Percentiles rank a stretch among this genome's conserved stretches.
These are phyloP conservation scores for Ectemnius continuus DNA, from an alignment of 2,888 invertebrate genomes.

Conservation along the genomic window DNA sequence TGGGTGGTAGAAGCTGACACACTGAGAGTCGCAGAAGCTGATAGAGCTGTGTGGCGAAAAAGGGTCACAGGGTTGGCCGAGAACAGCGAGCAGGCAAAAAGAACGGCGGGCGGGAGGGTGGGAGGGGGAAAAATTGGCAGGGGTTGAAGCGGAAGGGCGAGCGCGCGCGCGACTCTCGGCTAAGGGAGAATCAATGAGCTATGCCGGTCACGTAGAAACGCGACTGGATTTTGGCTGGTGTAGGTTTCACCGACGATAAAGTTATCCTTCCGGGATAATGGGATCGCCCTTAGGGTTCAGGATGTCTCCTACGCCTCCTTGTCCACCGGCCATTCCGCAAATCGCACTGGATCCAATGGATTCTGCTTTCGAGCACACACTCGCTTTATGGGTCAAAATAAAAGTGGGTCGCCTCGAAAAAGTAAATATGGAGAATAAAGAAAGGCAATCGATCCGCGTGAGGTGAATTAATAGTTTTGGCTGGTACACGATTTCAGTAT, in stretches of 20 bases:
- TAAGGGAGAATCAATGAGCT: slow-evolving; percentile 36
- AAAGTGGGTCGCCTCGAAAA: neutral
- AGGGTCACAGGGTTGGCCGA: neutral
- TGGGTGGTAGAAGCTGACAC: neutral
- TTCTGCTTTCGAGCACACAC: slow-evolving; percentile 15
- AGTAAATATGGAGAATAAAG: too few species aligned
- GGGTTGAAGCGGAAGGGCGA: neutral
- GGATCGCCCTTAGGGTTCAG: slow-evolving; percentile 28
- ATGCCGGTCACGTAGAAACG: slow-evolving; percentile 50
- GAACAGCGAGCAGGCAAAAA: neutral
- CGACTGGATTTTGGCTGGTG: slow-evolving; percentile 52
- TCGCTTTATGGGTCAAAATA: neutral
- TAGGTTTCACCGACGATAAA: slow-evolving; percentile 46
- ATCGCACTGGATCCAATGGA: slow-evolving; percentile 39
- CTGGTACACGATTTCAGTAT: too few species aligned
- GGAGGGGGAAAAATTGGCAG: neutral
- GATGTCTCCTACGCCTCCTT: neutral
- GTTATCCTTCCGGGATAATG: slow-evolving; percentile 53
- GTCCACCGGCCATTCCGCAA: slow-evolving; percentile 42
- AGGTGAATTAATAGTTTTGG: too few species aligned
- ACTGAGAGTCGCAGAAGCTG: neutral
- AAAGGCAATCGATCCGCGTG: too few species aligned
- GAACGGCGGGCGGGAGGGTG: too few species aligned
- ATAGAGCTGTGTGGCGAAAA: neutral
- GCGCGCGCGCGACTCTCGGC: neutral